These are phyloP conservation scores for Takifugu flavidus DNA, from an alignment of 2,113 vertebrate genomes.

Conservation along the genomic window DNA sequence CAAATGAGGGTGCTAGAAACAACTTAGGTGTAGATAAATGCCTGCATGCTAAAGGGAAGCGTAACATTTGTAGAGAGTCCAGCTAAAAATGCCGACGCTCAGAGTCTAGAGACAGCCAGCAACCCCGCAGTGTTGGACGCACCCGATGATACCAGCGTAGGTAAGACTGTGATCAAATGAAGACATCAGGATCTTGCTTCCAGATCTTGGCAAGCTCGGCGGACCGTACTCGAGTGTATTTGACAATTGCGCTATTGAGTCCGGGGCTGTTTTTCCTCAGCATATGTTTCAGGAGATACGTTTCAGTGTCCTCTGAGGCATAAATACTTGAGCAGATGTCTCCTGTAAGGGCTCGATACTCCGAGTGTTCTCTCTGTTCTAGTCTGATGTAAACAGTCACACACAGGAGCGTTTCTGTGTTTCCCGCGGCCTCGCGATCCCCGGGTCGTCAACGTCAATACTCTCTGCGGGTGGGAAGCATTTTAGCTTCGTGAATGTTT, in stretches of 20 bases:
- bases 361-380: neutral
- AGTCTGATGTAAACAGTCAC: slow-evolving; percentile 17
- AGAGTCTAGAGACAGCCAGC: neutral
- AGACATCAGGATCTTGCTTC: slow-evolving; percentile 41
- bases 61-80: no score
- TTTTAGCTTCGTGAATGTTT: neutral
- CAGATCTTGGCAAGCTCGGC: slow-evolving; percentile 31
- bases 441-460: neutral
- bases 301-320: slow-evolving; percentile 46
- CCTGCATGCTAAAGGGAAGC: no score
- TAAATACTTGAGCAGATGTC: slow-evolving; percentile 60
- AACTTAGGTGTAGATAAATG: no score
- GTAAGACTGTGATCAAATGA: slow-evolving; percentile 49
- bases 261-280: slow-evolving; percentile 33
- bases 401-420: slow-evolving; percentile 1
- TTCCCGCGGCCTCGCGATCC: neutral
- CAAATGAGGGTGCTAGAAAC: no score
- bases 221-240: slow-evolving; percentile 29
- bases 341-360: neutral
- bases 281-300: slow-evolving; percentile 57
- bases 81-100: no score
- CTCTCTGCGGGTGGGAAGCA: neutral
- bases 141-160: neutral
- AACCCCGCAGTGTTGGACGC: slow-evolving; percentile 2
- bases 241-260: slow-evolving; percentile 47